Evolutionary conservation across 2,888 invertebrate genomes (phyloP).

Genomic region (Neoitamus cyanurus): DNA sequence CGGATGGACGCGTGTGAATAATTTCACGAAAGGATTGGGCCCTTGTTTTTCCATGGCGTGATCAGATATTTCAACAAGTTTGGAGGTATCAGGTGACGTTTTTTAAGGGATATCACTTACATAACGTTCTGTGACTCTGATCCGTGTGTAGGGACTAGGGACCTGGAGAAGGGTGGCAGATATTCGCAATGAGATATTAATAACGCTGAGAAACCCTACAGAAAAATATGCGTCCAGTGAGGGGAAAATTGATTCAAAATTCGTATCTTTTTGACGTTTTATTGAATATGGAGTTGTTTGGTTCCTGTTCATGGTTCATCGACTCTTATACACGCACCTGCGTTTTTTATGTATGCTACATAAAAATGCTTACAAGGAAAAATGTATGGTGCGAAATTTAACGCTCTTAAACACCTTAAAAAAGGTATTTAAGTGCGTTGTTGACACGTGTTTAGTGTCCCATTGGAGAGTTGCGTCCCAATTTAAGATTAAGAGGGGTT

Average conservation of each 20-base stretch:
- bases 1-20: slow-evolving; percentile 52
- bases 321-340: too few species aligned
- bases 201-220: slow-evolving; percentile 36
- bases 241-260: background rate
- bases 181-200: slow-evolving; percentile 16
- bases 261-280: background rate
- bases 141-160: background rate
- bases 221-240: background rate
- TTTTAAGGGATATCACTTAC: slow-evolving; percentile 39
- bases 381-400: too few species aligned
- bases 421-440: too few species aligned
- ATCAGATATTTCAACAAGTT: slow-evolving; percentile 41
- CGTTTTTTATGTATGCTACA: too few species aligned
- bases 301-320: background rate
- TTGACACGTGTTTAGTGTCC: too few species aligned
- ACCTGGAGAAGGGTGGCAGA: background rate
- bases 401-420: too few species aligned
- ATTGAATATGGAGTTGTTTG: background rate
- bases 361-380: too few species aligned
- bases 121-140: background rate
- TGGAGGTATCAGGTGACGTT: slow-evolving; percentile 18
- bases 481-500: too few species aligned
- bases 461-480: too few species aligned
- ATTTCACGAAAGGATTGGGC: slow-evolving; percentile 44
- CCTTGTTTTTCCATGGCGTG: slow-evolving; percentile 3